Evolutionary conservation across 2,888 invertebrate species (phyloP), one percentile per base, ranked within the genome.

Genomic region (Eristalis arbustorum): DNA sequence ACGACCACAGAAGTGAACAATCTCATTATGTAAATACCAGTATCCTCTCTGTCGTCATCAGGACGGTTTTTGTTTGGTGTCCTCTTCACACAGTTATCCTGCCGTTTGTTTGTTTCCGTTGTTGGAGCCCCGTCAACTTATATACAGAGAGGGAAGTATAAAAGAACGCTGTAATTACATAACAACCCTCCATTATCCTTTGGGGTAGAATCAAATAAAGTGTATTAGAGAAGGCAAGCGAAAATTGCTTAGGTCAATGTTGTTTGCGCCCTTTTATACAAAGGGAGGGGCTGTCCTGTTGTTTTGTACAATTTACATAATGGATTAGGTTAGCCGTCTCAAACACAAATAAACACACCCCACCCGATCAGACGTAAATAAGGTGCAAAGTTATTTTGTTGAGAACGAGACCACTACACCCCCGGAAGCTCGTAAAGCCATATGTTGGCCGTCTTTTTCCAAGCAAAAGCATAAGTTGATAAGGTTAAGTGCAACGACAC

Each of bases 21-120:
- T 84, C 83, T 84, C 88, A 88, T 88, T 88, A 88, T 88, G 88
- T 88, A 88, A 88, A 88, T 88, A 87, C 82, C 67, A 76, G 83
- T 83, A 79, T 87, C 87, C 87, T 87, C 49, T 49, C 75, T 76
- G 82, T 79, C 75, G 83, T 83, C 87, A 79, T 82, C 82, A 42
- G 68, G 63, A 74, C 71, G 73, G 74, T 75, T 77, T 78, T 78
- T 74, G 56, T 66, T 82, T 75, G 87, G 78, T 79, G 74, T 81
- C 63, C 72, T 78, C 87, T 82, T 56, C 59, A 78, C 77, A 78
- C 82, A 74, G 82, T 87, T 82, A 82, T 82, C 72, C 78, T 78
- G 85, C 64, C 72, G 78, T 83, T 83, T 83, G 82, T 87, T 82
- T 87, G 78, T 77, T 87, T 83, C 82, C 67, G 82, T 75, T 79